A percentile compares a stretch with the other conserved stretches of the same genome.
phyloP scores from a whole-genome alignment of 2,888 invertebrate species.

The Arge pagana region DNA sequence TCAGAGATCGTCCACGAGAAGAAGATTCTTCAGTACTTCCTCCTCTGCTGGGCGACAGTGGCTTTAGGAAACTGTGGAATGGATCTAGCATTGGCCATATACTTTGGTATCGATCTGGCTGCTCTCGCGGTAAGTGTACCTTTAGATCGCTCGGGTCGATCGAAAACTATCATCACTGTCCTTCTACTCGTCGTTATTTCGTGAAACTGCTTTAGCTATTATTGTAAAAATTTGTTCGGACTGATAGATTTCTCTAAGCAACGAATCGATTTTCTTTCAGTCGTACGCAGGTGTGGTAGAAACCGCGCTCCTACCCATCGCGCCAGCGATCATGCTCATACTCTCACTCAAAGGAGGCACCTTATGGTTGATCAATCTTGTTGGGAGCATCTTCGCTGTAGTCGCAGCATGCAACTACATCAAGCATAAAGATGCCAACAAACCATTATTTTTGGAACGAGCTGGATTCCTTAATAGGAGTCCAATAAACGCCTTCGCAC shows the following conservation, averaged over 20 bases:
- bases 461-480: slow-evolving; percentile 18
- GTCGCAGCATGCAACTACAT: slow-evolving; percentile 5
- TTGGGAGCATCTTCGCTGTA: slow-evolving; percentile 6
- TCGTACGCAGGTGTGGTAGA: neutral
- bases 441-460: slow-evolving; percentile 16
- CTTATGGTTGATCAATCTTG: slow-evolving; percentile 15
- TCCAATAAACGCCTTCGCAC: slow-evolving; percentile 16
- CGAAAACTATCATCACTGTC: no score
- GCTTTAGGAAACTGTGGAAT: slow-evolving; percentile 13
- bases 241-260: no score
- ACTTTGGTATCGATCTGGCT: slow-evolving; percentile 7
- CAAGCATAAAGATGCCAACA: slow-evolving; percentile 11
- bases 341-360: slow-evolving; percentile 3
- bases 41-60: slow-evolving; percentile 8
- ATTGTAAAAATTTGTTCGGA: no score
- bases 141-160: no score
- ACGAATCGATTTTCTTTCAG: slow-evolving; percentile 7
- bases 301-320: slow-evolving; percentile 5
- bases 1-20: neutral
- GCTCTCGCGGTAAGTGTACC: slow-evolving; percentile 14
- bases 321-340: slow-evolving; percentile 8
- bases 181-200: no score
- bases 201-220: no score
- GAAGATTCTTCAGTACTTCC: slow-evolving; percentile 16
- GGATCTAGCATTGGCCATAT: slow-evolving; percentile 12